Percentiles rank a stretch among this genome's conserved stretches.
Evolutionary conservation across 2,888 invertebrate species (phyloP).

Genomic region (Odontomyia ornata): DNA sequence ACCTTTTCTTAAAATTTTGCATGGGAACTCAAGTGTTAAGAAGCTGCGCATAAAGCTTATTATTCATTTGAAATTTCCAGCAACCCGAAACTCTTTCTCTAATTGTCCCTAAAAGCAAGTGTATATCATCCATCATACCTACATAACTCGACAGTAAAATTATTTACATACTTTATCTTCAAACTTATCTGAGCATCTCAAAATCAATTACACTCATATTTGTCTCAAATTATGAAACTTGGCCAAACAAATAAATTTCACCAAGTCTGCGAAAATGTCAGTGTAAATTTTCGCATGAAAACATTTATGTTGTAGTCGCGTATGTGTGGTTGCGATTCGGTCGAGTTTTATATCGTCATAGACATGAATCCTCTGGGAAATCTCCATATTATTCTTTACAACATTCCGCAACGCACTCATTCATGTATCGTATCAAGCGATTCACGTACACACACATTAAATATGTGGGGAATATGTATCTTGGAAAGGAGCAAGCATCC

Average conservation of each 20-base stretch:
- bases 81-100: too few relatives aligned
- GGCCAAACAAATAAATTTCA: slow-evolving; percentile 20
- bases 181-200: background rate
- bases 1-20: too few relatives aligned
- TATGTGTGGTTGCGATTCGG: too few relatives aligned
- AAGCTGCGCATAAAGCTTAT: too few relatives aligned
- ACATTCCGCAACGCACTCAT: slow-evolving; percentile 22
- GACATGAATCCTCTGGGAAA: slow-evolving; percentile 35
- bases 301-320: background rate
- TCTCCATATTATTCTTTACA: slow-evolving; percentile 30
- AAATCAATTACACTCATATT: slow-evolving; percentile 24
- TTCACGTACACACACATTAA: slow-evolving; percentile 3
- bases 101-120: too few relatives aligned
- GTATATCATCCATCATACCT: too few relatives aligned
- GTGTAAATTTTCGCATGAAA: slow-evolving; percentile 16
- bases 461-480: background rate
- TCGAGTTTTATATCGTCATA: slow-evolving; percentile 8
- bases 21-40: too few relatives aligned
- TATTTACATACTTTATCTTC: background rate
- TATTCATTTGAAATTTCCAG: too few relatives aligned
- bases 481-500: background rate
- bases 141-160: too few relatives aligned
- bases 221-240: slow-evolving; percentile 29
- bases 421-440: background rate
- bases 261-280: slow-evolving; percentile 5